Base-by-base conservation (phyloP, 1,140 invertebrate genomes). In the Dufourea novaeangliae region DNA sequence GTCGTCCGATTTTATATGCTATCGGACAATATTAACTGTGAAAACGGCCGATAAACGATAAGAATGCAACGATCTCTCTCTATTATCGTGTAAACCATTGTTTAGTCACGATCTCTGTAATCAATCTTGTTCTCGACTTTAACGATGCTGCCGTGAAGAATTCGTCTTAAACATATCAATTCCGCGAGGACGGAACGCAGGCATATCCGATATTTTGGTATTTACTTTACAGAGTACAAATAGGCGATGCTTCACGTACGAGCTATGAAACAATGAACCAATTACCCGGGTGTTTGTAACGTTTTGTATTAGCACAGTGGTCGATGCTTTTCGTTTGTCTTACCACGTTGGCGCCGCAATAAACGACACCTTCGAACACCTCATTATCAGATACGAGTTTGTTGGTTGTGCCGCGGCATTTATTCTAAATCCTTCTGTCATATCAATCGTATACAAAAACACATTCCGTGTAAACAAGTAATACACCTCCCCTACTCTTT, bases 321-420 rank as follows among this genome's bases (percentile, higher is more conserved):
- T 84, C 73, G 70, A 44, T 29, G 29, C 68, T 70, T 71, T 22
- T 63, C 29, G 63, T 84, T 80, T 72, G 70, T 27, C 44, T 79
- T 37, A 41, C 25, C 39, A 27, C 2, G 29, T n/a, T 78, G 82
- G 78, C 73, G 73, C 78, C 78, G 52, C 39, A 34, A 39, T 50
- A 66, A 74, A 74, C 39, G 4, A n/a, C 46, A 22, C 17, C 50
- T 14, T 20, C 17, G 44, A 32, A 25, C 25, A 34, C 11, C 0
- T 69, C 32, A 77, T 85, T 85, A 85, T 85, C 83, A 78, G 83
- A 83, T 75, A 83, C 11, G 37, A 44, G n/a, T 29, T 50, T 1
- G 22, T 52, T 2, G 46, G 63, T 32, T 71, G 37, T 7, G 46
- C 29, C 17, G n/a, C 14, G 12, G 29, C 27, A 74, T 84, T 81